These are phyloP conservation scores for Calonectris borealis DNA, from an alignment of 2,113 vertebrate genomes.

Conservation along the genomic window DNA sequence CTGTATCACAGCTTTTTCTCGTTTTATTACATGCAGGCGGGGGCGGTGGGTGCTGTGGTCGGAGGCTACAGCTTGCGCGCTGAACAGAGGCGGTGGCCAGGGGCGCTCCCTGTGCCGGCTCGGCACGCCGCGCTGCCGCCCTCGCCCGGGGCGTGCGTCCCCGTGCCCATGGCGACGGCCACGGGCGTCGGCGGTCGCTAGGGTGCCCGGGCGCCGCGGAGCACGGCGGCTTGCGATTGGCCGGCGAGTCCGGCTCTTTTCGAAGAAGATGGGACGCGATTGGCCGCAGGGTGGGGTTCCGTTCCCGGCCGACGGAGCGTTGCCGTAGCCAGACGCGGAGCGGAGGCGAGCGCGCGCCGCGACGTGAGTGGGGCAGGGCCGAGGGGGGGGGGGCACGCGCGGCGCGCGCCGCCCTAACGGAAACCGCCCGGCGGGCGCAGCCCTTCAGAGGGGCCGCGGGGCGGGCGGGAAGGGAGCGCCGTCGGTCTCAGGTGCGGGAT, in stretches of 20 bases:
- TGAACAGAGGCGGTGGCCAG: no score
- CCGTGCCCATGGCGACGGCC: neutral
- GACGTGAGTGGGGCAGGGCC: neutral
- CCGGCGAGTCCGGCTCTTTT: fast-evolving
- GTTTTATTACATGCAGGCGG: no score
- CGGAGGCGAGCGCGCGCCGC: neutral
- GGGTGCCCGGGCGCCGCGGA: fast-evolving
- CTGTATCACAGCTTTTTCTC: neutral
- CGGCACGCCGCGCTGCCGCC: no score
- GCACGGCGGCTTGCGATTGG: constrained; percentile 23
- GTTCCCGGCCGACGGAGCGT: neutral
- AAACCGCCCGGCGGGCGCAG: neutral
- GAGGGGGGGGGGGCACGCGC: no score
- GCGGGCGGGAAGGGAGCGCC: no score
- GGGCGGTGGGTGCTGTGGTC: no score
- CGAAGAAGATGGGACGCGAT: neutral
- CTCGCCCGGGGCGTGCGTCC: neutral
- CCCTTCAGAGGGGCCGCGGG: neutral
- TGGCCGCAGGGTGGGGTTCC: neutral
- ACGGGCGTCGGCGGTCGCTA: neutral
- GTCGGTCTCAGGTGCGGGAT: neutral
- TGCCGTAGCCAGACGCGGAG: fast-evolving
- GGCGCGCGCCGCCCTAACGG: no score
- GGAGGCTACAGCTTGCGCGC: no score
- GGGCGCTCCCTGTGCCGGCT: neutral